Evolutionary conservation across 2,113 vertebrate species (phyloP), one percentile per base, ranked within the genome.

Genomic region (Cyprinodon tularosa): DNA sequence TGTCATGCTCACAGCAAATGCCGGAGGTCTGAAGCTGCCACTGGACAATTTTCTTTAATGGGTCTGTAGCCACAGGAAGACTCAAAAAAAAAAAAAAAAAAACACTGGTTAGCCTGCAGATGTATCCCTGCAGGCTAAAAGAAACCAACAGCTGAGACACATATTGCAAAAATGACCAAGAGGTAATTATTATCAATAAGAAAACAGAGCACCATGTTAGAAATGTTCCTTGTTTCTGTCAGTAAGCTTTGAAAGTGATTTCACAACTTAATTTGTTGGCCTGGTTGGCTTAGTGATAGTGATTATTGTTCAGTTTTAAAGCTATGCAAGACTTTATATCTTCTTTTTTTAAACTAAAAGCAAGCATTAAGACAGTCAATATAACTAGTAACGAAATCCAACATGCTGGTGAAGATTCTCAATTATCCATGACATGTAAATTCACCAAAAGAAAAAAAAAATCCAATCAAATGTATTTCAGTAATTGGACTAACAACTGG

Each of bases 31-130:
- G 75, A 81, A 71, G 60, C 70, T 83, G 78, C 68, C 57, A 83
- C 53, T 1, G 64, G 71, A 79, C 79, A 74, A 78, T 78, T 68
- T 71, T 12, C 57, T 82, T 69, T 77, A 66, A 83, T 64, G 69
- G 69, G 71, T 75, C 83, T 75, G 72, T 62, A 70, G 75, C 71
- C 79, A 65, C 77, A 76, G 81, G 76, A 86, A 87, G 74, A 59
- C 39, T 84, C 73, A 65, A 68, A 66, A 72, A 61, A 72, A 76
- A 65, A 68, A 66, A 72, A 61, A 72, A 76, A n/a, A n/a, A 69
- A 72, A 59, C 0, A 6, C 62, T 17, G 73, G 57, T 22, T 6
- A 17, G 72, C 71, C 74, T 65, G 59, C 45, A 77, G 80, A 72
- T 36, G 48, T 82, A 72, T 62, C 53, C 81, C 87, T 39, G 72